phyloP scores from a whole-genome alignment of 2,797 vertebrate species.

The Nasua narica region DNA sequence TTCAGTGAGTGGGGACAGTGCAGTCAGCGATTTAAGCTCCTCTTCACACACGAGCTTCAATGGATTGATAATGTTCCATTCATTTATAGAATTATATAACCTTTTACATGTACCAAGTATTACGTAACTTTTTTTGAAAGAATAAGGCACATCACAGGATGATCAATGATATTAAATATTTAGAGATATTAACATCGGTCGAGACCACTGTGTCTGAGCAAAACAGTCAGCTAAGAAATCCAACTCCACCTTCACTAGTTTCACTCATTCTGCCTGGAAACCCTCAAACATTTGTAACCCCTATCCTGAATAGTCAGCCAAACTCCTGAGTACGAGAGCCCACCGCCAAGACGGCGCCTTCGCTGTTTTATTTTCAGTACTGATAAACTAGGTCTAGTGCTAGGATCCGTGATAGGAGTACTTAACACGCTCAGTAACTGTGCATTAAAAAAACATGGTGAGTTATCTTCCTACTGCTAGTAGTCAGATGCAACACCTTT shows the following conservation, averaged over 20 bases:
- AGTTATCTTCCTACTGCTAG: background rate
- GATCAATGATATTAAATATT: background rate
- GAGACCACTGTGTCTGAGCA: background rate
- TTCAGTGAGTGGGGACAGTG: background rate
- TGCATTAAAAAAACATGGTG: background rate
- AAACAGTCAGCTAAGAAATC: background rate
- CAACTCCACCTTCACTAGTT: background rate
- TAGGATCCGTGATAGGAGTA: background rate
- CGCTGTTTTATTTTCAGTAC: background rate
- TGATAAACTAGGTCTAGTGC: background rate
- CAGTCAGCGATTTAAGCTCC: background rate
- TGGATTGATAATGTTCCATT: background rate
- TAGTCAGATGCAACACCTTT: background rate
- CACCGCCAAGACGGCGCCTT: background rate
- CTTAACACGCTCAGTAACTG: background rate
- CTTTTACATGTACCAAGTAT: background rate
- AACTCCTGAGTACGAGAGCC: background rate
- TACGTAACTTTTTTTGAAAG: background rate
- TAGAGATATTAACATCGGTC: background rate
- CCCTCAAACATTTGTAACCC: background rate
- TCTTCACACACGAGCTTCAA: background rate
- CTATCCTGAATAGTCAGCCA: background rate
- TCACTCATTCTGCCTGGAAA: conserved; percentile 5
- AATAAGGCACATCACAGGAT: background rate
- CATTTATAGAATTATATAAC: background rate